Evolutionary conservation across 2,797 vertebrate species (phyloP).

Genomic region (Pangasius sanitwongsei): DNA sequence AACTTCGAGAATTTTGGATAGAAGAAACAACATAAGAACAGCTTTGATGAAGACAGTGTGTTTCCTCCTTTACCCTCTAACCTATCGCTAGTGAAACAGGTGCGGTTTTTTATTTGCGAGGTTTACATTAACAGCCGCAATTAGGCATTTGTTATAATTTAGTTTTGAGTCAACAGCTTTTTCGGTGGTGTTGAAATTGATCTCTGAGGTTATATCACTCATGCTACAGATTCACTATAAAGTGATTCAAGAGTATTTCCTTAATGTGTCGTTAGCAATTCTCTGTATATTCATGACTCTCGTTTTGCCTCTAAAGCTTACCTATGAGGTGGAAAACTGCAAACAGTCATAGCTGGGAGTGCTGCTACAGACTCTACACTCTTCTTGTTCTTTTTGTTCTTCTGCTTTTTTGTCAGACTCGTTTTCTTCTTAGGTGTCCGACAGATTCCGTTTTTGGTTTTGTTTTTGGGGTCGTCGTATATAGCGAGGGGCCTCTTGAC

Average conservation of each 20-base stretch:
- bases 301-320: constrained; percentile 63
- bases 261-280: neutral
- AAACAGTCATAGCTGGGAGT: constrained; percentile 78
- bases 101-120: neutral
- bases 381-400: constrained; percentile 86
- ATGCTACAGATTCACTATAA: neutral
- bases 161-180: neutral
- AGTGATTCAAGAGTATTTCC: neutral
- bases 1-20: no score
- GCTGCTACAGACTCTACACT: constrained; percentile 77
- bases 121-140: neutral
- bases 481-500: constrained; percentile 86
- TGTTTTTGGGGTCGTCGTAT: constrained; percentile 84
- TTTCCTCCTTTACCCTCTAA: neutral
- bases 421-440: constrained; percentile 78
- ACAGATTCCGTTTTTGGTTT: constrained; percentile 88
- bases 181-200: neutral
- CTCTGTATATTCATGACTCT: neutral
- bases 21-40: neutral
- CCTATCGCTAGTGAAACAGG: neutral
- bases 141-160: neutral
- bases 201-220: neutral
- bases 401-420: constrained; percentile 83
- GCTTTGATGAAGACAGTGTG: neutral
- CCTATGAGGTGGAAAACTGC: constrained; percentile 91